phyloP scores from a whole-genome alignment of 2,888 invertebrate species.

The Steinernema scapterisci region DNA sequence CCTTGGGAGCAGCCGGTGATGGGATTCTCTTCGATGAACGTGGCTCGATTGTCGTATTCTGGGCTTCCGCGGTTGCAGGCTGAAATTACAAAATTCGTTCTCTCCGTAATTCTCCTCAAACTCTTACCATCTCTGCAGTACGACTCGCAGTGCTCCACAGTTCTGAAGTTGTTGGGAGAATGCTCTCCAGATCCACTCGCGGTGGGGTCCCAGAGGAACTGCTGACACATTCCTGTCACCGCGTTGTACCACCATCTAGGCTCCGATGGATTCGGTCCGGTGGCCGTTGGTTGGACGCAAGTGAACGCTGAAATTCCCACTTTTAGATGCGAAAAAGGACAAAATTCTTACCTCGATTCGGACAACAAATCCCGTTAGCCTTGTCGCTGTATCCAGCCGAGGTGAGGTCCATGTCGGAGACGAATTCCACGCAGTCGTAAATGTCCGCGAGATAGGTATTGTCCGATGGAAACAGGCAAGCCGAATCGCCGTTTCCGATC shows the following conservation, averaged over 20 bases:
- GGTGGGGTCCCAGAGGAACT: conserved; percentile 58
- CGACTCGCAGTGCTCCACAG: conserved; percentile 56
- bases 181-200: conserved; percentile 54
- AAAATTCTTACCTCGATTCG: conserved; percentile 49
- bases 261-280: conserved; percentile 58
- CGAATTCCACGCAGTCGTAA: conserved; percentile 58
- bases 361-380: conserved; percentile 58
- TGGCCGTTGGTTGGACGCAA: conserved; percentile 56
- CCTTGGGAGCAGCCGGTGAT: conserved; percentile 53
- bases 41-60: conserved; percentile 50
- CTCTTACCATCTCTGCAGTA: conserved; percentile 49
- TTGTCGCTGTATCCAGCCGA: conserved; percentile 53
- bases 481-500: conserved; percentile 54
- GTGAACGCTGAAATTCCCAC: conserved; percentile 52
- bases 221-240: conserved; percentile 54
- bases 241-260: conserved; percentile 54
- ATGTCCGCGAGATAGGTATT: conserved; percentile 55
- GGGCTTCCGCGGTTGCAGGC: conserved; percentile 54
- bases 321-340: no score
- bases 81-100: conserved; percentile 33
- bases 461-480: conserved; percentile 55
- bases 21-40: conserved; percentile 53
- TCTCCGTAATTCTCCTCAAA: neutral
- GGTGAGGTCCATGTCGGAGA: conserved; percentile 52
- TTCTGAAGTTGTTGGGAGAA: conserved; percentile 57